Base-by-base conservation (phyloP, 2,113 vertebrate genomes). In the Poeciliopsis occidentalis region DNA sequence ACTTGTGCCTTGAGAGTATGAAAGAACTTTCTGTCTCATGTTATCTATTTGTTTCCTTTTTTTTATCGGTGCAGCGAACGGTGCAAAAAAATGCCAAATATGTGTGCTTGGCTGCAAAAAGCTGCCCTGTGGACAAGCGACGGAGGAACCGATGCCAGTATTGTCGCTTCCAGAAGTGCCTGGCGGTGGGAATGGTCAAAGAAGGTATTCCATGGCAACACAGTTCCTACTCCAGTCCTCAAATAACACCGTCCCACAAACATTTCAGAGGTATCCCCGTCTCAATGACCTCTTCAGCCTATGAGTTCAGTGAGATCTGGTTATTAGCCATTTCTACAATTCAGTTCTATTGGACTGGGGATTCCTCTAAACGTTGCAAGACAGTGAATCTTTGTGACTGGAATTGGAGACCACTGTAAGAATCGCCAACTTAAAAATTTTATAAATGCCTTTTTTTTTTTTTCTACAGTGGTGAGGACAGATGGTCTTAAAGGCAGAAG, bases 71-170 rank as follows among this genome's bases (percentile, higher is more conserved):
- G 63, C 71, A 99, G 97, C 96, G 97, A 84, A 99, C 97, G 0
- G 97, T 98, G 76, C 97, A 98, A 93, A 99, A 99, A 94, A 98
- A 99, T 66, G 97, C 97, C 77, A 98, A 98, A 87, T 99, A 99
- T 69, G 96, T 98, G 70, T 99, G 97, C 83, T 89, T 99, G 92
- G 97, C 97, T 29, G 96, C 97, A 91, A 98, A 97, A 91, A 96
- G 95, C 89, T 99, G 97, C 89, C 97, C 96, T 0, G 97, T 99
- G 87, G 97, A 98, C 93, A 98, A 98, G 81, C 94, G 97, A 70
- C 93, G 97, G 82, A 94, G 97, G 85, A 98, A 98, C 89, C 94
- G 97, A 64, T 98, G 97, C 86, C 97, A 98, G 69, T 97, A 96
- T 75, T 98, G 97, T 64, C 95, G 97, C 64, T 98, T 97, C 91